phyloP scores from a whole-genome alignment of 2,113 vertebrate species.

The Acanthochromis polyacanthus region DNA sequence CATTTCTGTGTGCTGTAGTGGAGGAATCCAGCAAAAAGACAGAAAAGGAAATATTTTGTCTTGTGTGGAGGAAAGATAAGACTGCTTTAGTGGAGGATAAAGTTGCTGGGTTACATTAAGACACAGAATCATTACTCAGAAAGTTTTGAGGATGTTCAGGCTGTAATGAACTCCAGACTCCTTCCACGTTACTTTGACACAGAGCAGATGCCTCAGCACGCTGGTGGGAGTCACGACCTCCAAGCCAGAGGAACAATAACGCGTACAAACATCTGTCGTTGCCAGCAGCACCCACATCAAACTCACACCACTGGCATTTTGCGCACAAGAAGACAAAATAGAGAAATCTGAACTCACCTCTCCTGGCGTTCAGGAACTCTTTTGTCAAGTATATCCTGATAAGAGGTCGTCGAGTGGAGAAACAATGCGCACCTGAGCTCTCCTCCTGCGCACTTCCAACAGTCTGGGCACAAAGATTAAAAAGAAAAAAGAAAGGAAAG shows the following conservation, averaged over 20 bases:
- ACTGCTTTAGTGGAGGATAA: background rate
- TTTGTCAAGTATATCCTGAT: constrained; percentile 46
- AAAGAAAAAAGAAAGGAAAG: background rate
- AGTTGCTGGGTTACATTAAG: background rate
- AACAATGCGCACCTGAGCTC: constrained; percentile 38
- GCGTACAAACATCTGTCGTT: background rate
- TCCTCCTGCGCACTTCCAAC: constrained; percentile 1
- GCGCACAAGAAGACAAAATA: fast-evolving
- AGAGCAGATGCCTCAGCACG: constrained; percentile 14
- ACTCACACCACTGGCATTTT: background rate
- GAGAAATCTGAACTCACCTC: constrained; percentile 36
- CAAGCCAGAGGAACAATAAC: background rate
- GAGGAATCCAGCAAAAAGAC: background rate
- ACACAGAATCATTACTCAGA: background rate
- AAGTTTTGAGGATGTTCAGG: background rate
- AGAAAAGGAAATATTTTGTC: constrained; percentile 1
- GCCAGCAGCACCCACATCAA: background rate
- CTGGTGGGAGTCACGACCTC: background rate
- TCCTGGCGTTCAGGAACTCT: background rate
- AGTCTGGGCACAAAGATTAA: background rate
- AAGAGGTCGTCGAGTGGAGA: background rate
- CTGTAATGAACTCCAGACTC: constrained; percentile 32
- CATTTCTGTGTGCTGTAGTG: background rate
- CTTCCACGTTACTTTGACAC: background rate
- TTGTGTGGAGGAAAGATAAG: background rate